A percentile compares a stretch with the other conserved stretches of the same genome.
Conservation (phyloP, 2,113 vertebrate species). For the Elephantulus edwardii region DNA sequence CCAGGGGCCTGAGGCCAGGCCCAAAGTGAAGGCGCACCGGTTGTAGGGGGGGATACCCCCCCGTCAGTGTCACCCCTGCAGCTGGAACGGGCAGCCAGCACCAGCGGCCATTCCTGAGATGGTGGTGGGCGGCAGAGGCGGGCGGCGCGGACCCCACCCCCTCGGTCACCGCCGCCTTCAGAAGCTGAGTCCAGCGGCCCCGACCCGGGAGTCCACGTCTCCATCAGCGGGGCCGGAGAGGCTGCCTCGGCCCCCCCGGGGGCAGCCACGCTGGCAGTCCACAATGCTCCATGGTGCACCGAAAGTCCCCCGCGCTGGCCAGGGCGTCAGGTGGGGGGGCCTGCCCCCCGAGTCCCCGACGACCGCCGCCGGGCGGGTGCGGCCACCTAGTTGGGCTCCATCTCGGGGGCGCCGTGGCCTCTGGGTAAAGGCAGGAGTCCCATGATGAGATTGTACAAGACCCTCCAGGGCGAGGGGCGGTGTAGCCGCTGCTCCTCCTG, state of each 20-base stretch:
- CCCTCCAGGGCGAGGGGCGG: constrained; percentile 75
- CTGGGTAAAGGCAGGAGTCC: constrained; percentile 76
- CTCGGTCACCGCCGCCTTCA: constrained; percentile 54
- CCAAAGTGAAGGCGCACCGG: constrained; percentile 70
- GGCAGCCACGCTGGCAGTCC: constrained; percentile 65
- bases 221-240: constrained; percentile 44
- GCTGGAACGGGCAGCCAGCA: constrained; percentile 74
- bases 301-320: constrained; percentile 60
- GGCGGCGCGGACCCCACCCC: constrained; percentile 64
- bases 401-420: constrained; percentile 51
- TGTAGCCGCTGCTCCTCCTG: constrained; percentile 73
- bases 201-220: constrained; percentile 64
- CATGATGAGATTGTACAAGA: constrained; percentile 76
- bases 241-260: constrained; percentile 25
- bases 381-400: constrained; percentile 79
- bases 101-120: constrained; percentile 79
- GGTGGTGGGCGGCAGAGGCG: constrained; percentile 70
- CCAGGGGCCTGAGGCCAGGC: constrained; percentile 73
- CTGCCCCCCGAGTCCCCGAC: constrained; percentile 72
- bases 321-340: constrained; percentile 68
- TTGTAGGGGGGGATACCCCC: background rate
- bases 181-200: constrained; percentile 56
- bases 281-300: constrained; percentile 78
- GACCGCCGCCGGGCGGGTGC: constrained; percentile 41
- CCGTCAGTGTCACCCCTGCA: constrained; percentile 64